Evolutionary conservation across 2,888 invertebrate genomes (phyloP), one percentile per base, ranked within the genome.

Genomic region (Sinopyrophorus schimmeli): DNA sequence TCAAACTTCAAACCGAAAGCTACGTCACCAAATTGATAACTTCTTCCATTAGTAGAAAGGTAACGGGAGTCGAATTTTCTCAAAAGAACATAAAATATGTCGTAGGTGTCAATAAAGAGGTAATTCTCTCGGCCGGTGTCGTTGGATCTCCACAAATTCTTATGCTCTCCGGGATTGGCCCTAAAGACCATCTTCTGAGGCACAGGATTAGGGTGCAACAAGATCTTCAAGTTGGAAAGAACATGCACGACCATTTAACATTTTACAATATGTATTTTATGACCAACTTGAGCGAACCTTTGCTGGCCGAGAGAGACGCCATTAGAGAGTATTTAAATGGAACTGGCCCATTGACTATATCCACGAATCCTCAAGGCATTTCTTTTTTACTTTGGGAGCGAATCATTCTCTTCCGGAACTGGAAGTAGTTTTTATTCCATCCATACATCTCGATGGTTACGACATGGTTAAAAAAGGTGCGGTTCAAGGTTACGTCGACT

Each of bases 41-140:
- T 18, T 73, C 81, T 51, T 73, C 81, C 52, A 50, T 59, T 5
- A 77, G 74, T 0, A 77, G 74, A 53, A 68, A 63, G 1, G 80
- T 81, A 0, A 70, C 74, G 30, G 84, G 83, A 2, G 78, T 86
- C 0, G 68, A 78, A 57, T 80, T 82, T 46, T 70, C 75, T 0
- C 69, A 75, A 23, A 73, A 76, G 41, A 72, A 75, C 1, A 58
- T 72, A 41, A 70, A 68, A 30, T 70, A 71, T 17, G 70, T 71
- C 27, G 80, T 81, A 0, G 65, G 63, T 47, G 85, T 84, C 0
- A 74, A 77, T 30, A 81, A 78, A 60, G 87, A 87, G 70, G 81
- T 91, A 0, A 83, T 92, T 43, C 55, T 90, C 2, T 82, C 86
- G 5, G 88, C 84, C 1, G 91, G 91, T 0, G 82, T 89, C 0